Percentiles rank a stretch among this genome's conserved stretches.
Evolutionary conservation across 2,113 vertebrate species (phyloP).

Genomic region (Panurus biarmicus): DNA sequence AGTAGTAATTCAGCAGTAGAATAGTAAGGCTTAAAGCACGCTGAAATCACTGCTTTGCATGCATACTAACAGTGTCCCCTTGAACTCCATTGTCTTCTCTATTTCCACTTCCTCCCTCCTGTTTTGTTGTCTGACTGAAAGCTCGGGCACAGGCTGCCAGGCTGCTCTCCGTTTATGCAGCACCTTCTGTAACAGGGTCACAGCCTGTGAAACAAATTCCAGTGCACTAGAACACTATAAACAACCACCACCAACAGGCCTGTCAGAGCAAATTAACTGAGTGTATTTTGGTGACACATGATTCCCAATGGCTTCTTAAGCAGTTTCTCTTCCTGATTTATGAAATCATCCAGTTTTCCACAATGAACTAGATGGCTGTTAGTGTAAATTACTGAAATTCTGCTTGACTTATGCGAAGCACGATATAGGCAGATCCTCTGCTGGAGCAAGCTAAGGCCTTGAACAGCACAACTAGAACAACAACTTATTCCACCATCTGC

Average conservation of each 20-base stretch:
- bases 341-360: not conserved
- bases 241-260: not conserved
- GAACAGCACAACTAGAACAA: not conserved
- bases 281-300: not conserved
- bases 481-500: not conserved
- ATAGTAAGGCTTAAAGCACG: not conserved
- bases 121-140: not conserved
- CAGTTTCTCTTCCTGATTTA: not conserved
- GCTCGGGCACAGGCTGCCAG: not conserved
- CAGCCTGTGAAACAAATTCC: not conserved
- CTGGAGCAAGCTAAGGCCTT: not conserved
- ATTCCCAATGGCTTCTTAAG: not conserved
- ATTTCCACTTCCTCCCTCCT: not conserved
- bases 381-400: not conserved
- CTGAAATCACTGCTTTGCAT: not conserved
- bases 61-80: not conserved
- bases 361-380: not conserved
- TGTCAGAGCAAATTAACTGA: conserved; percentile 4
- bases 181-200: not conserved
- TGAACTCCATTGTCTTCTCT: not conserved
- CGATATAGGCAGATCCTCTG: not conserved
- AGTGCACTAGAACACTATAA: not conserved
- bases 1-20: not conserved
- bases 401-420: not conserved
- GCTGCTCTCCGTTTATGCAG: not conserved